Evolutionary conservation across 2,113 vertebrate genomes (phyloP).

Genomic region (Oenanthe melanoleuca): DNA sequence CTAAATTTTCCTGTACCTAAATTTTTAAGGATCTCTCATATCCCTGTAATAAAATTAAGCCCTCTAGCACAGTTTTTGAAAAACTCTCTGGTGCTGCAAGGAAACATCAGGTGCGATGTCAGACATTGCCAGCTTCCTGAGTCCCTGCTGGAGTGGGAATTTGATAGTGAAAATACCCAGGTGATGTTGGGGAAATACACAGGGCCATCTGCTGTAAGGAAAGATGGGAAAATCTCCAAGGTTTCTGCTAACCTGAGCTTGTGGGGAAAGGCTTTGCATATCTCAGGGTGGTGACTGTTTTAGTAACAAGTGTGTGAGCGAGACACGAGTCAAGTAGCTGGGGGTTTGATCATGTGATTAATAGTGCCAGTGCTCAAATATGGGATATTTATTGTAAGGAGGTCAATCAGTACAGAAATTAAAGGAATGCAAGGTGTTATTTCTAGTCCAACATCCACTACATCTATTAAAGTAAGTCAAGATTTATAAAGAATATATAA

Average conservation of each 20-base stretch:
- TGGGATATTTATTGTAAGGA: background rate
- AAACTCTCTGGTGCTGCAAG: background rate
- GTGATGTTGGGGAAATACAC: background rate
- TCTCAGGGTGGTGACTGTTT: background rate
- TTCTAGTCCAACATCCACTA: background rate
- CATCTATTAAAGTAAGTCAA: conserved; percentile 15
- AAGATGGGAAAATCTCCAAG: background rate
- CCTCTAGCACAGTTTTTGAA: background rate
- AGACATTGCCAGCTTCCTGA: background rate
- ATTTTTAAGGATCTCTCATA: background rate
- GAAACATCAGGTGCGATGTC: background rate
- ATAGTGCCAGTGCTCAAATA: background rate
- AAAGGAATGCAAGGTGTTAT: background rate
- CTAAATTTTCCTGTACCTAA: background rate
- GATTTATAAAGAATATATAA: background rate
- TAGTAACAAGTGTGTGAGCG: background rate
- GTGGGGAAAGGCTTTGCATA: background rate
- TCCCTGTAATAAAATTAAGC: background rate
- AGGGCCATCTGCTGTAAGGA: background rate
- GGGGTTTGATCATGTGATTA: background rate
- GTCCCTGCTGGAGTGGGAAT: background rate
- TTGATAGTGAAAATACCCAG: background rate
- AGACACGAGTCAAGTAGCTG: background rate
- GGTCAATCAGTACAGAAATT: background rate
- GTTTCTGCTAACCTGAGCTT: background rate